Base-by-base conservation (phyloP, 2,888 invertebrate genomes). In the Trisateles emortualis region DNA sequence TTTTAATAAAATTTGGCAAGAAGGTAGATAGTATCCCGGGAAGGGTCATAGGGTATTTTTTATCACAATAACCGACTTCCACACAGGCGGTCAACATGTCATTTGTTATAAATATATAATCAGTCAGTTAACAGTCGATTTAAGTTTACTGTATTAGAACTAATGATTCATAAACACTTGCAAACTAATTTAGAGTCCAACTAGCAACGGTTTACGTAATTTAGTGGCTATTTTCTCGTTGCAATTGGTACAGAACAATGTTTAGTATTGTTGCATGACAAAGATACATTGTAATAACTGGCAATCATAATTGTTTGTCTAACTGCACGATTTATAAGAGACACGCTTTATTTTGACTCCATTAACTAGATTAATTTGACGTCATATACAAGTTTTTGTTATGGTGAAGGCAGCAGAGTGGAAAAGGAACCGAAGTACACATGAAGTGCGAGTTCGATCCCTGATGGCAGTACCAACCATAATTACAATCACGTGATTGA, bases 131-230 rank as follows among this genome's bases (percentile, higher is more conserved):
- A 60, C 63, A 64, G 60, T 52, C 57, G 53, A 72, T 67, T 73
- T 73, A 71, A 70, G 70, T 79, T 76, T 78, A 67, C 65, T 56
- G 75, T 78, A 79, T 79, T 79, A 73, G 70, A 78, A 78, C 75
- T 83, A 89, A 87, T 90, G 88, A 87, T 83, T 87, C 85, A 88
- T 88, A 88, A 87, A 84, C 82, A 84, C 82, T 83, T 81, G 79
- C 78, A 77, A 76, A 79, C 80, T 83, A 88, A 89, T 88, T 87
- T 87, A 87, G 76, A 83, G 81, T 76, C 74, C 68, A 76, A 78
- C 80, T 81, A 68, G 79, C 82, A 84, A 84, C 79, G 78, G 82
- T 88, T 90, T 89, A 87, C 87, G 88, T 88, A 90, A 90, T 86
- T 88, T 86, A 88, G 77, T 83, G 70, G 76, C 87, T 81, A 86